Conservation (phyloP, 2,797 vertebrate species). For the Gouania willdenowi region DNA sequence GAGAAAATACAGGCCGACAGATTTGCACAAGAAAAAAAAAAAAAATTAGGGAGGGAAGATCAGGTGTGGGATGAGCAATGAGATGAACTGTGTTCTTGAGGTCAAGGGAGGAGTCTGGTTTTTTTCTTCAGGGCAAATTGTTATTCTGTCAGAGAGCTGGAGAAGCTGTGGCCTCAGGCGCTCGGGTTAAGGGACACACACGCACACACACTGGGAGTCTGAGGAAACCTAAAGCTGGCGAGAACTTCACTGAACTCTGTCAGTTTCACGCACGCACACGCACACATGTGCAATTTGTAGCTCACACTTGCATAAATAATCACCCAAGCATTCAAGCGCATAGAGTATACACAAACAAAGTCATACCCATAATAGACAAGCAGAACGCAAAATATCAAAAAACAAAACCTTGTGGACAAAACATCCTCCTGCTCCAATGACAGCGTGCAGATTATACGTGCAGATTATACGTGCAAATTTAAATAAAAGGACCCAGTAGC, state of each 20-base stretch:
- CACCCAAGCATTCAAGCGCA: neutral
- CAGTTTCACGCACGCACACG: conserved; percentile 52
- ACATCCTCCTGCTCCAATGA: neutral
- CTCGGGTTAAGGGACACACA: conserved; percentile 35
- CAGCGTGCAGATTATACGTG: conserved; percentile 14
- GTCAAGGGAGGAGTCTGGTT: conserved; percentile 33
- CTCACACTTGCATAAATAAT: conserved; percentile 34
- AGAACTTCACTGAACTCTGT: conserved; percentile 56
- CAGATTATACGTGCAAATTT: conserved; percentile 18
- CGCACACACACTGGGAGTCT: conserved; percentile 36
- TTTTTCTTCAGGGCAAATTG: conserved; percentile 44
- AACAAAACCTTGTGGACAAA: neutral
- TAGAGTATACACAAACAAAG: conserved; percentile 1
- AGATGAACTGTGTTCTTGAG: conserved; percentile 16
- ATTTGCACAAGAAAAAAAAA: no score
- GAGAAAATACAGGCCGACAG: conserved; percentile 45
- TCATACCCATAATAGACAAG: neutral
- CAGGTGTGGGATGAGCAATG: conserved; percentile 55
- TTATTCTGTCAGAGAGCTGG: conserved; percentile 59
- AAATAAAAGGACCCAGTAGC: conserved; percentile 14
- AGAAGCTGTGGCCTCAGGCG: conserved; percentile 57
- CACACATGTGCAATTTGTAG: conserved; percentile 29
- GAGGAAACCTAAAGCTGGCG: conserved; percentile 70
- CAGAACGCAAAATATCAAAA: conserved; percentile 2
- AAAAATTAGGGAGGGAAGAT: conserved; percentile 45